Percentiles rank a stretch among this genome's conserved stretches.
Conservation (phyloP, 1,140 invertebrate genomes). For the Halesus radiatus region DNA sequence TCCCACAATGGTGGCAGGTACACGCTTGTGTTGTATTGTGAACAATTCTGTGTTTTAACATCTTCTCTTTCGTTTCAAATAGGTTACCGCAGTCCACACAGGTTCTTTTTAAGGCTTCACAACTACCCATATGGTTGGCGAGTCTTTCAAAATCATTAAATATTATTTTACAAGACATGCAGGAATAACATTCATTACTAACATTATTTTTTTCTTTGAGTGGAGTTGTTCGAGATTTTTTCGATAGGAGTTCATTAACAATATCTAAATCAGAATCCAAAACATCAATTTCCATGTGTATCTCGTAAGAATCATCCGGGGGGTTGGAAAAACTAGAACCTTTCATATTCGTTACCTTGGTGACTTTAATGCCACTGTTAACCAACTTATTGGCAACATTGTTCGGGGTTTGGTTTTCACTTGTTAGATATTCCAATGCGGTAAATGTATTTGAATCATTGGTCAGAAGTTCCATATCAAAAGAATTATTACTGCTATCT, state of each 20-base stretch:
- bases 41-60: slow-evolving; percentile 34
- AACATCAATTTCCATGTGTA: slow-evolving; percentile 56
- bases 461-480: slow-evolving; percentile 44
- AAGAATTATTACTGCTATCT: slow-evolving; percentile 40
- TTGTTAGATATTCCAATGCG: slow-evolving; percentile 40
- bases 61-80: slow-evolving; percentile 42
- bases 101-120: slow-evolving; percentile 38
- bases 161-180: slow-evolving; percentile 49
- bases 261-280: slow-evolving; percentile 53
- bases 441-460: slow-evolving; percentile 28
- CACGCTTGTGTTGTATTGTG: slow-evolving; percentile 11
- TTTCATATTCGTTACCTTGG: slow-evolving; percentile 46
- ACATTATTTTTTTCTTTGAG: slow-evolving; percentile 6
- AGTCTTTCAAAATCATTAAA: slow-evolving; percentile 51
- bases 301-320: slow-evolving; percentile 51
- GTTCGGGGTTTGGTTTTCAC: not conserved
- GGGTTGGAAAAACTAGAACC: slow-evolving; percentile 8
- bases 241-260: slow-evolving; percentile 49
- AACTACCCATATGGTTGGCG: slow-evolving; percentile 50
- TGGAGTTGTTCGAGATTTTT: slow-evolving; percentile 26
- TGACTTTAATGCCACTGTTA: slow-evolving; percentile 45
- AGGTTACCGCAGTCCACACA: slow-evolving; percentile 37
- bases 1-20: slow-evolving; percentile 37
- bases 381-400: slow-evolving; percentile 42
- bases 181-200: slow-evolving; percentile 47